Evolutionary conservation across 1,140 invertebrate species (phyloP), one percentile per base, ranked within the genome.

Genomic region (Mya arenaria): DNA sequence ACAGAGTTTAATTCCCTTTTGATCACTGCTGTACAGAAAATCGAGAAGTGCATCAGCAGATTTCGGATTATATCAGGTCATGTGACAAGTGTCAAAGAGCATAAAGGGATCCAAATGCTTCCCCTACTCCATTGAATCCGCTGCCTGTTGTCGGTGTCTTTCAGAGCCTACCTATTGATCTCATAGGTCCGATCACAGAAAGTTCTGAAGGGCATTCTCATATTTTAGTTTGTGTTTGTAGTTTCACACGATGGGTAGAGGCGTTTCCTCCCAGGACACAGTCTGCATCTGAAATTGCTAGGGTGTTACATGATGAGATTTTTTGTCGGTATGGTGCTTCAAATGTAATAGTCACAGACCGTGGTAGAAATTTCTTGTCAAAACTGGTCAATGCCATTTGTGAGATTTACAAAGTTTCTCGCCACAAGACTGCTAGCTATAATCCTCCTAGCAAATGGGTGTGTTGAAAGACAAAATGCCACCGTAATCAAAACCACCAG

Each of bases 381-480:
- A 79, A 84, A 32, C 37, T 88, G 17, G 75, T 88, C 13, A 68
- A 55, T 52, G 84, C 81, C 36, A 28, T 88, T 4, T 86, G 84
- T 77, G 83, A 86, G 30, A 60, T 86, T 13, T 87, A 84, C 30
- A 28, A 86, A 58, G 83, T 87, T 28, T 77, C 73, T n/a, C 34
- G 84, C 28, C 83, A 84, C 28, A 41, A 75, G 30, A 85, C 86
- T 36, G 82, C 80, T 13, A 62, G 55, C 25, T 88, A 84, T 60
- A 82, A 88, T 74, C 86, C 84, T n/a, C n/a, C 71, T 83, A 63
- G 71, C 80, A 19, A 89, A 89, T 44, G 34, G 75, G 28, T 63
- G 75, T 71, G 84, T 78, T 75, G 83, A 85, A 58, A 56, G 81
- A 58, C 39, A 41, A 17, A 78, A 73, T 65, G 72, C 37, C 13